Conservation (phyloP, 2,888 invertebrate genomes). For the Blastobasis lacticolella region DNA sequence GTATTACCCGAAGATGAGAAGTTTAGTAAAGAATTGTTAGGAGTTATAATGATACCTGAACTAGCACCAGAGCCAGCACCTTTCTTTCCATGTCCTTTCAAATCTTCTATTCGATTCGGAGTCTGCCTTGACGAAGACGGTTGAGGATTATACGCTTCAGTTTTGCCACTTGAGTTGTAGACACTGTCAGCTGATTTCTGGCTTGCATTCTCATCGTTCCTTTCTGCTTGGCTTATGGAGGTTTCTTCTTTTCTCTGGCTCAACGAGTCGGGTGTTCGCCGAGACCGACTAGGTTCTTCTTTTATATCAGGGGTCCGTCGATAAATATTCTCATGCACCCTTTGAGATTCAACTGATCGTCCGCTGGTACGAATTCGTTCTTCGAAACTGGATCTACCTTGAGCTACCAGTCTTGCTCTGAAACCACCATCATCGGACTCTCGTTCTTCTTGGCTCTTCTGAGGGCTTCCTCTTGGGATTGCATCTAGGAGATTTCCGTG, state of each 20-base stretch:
- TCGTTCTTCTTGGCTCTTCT: constrained; percentile 55
- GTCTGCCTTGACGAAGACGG: constrained; percentile 66
- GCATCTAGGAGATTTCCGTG: constrained; percentile 75
- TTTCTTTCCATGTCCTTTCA: constrained; percentile 60
- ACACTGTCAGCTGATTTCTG: constrained; percentile 73
- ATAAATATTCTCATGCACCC: constrained; percentile 43
- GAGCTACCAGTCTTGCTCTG: constrained; percentile 54
- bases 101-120: constrained; percentile 64
- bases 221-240: constrained; percentile 36
- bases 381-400: constrained; percentile 55
- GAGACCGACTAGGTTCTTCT: constrained; percentile 16
- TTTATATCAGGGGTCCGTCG: constrained; percentile 55
- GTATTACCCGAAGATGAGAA: too few relatives aligned
- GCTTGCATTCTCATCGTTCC: constrained; percentile 58
- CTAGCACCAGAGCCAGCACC: constrained; percentile 76
- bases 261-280: constrained; percentile 53
- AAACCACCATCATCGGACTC: constrained; percentile 78
- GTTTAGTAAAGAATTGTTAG: neutral
- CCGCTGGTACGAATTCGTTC: constrained; percentile 64
- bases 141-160: constrained; percentile 54
- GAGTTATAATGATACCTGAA: constrained; percentile 50
- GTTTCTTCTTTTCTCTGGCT: constrained; percentile 50
- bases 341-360: constrained; percentile 52
- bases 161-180: constrained; percentile 70
- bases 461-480: constrained; percentile 39